Evolutionary conservation across 2,888 invertebrate genomes (phyloP).

Genomic region (Drosophila mimica): DNA sequence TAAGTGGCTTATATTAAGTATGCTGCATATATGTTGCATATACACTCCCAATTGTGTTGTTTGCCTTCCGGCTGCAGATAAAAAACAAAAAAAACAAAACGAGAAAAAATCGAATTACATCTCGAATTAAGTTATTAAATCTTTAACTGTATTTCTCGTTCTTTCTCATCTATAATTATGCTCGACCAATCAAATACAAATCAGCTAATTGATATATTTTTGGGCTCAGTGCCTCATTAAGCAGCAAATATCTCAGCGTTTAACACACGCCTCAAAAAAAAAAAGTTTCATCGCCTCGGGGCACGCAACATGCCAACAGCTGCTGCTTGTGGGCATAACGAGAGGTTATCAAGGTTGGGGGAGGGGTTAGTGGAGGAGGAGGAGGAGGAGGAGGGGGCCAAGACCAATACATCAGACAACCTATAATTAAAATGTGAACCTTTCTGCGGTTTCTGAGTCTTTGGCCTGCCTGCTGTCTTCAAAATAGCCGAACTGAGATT

Average conservation of each 20-base stretch:
- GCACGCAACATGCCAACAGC: constrained; percentile 41
- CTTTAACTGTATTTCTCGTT: constrained; percentile 1
- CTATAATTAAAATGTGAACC: constrained; percentile 76
- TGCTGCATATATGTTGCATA: neutral
- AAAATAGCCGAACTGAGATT: constrained; percentile 61
- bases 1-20: neutral
- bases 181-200: constrained; percentile 44
- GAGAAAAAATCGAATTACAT: neutral
- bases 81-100: neutral
- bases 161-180: neutral
- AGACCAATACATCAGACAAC: constrained; percentile 25
- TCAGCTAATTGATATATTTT: constrained; percentile 58
- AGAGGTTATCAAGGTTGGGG: neutral
- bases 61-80: constrained; percentile 1
- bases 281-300: constrained; percentile 19
- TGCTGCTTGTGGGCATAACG: neutral
- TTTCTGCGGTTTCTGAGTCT: constrained; percentile 61
- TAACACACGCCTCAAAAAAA: constrained; percentile 35
- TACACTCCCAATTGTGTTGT: neutral
- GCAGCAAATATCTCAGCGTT: constrained; percentile 30
- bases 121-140: constrained; percentile 1
- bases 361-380: neutral
- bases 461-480: constrained; percentile 12
- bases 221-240: constrained; percentile 36
- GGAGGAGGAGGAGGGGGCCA: constrained; percentile 6